Base-by-base conservation (phyloP, 2,888 invertebrate genomes). In the Hanleya hanleyi region DNA sequence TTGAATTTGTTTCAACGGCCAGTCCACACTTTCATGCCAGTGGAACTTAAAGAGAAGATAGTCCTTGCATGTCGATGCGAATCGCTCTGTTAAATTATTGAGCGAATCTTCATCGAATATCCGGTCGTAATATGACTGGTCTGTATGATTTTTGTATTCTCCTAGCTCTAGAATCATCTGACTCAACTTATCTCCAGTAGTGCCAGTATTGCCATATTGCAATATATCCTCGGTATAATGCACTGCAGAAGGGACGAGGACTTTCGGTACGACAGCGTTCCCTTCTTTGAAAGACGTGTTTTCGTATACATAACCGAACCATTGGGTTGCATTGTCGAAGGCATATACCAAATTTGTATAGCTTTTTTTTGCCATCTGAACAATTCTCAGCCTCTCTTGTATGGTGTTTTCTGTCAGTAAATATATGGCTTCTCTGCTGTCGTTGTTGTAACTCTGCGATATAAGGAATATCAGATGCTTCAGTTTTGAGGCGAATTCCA, bases 331-430 rank as follows among this genome's bases (percentile, higher is more conserved):
- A 29, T 79, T 80, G n/a, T 66, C 67, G 69, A 79, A 86, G 0
- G 85, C 77, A 3, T 77, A 57, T 18, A 81, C 77, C 2, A 84
- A 65, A 6, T 82, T 72, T 0, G 84, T 82, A 61, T 78, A 80
- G 68, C 84, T 85, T 41, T 47, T 76, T 9, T 74, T 69, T 0
- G 84, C 84, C 35, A 73, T 73, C 7, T 80, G 72, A 7, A 81
- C 79, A 2, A 83, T 78, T 26, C 84, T 81, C 33, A 81, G 74
- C 9, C 81, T 73, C 6, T 78, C 80, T 3, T 73, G 72, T 1
- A 85, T 67, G 22, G 71, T 61, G 36, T 82, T 82, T 6, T 75
- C 41, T 5, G 78, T 71, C 4, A 78, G 62, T 0, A 79, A 32
- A 65, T 82, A 81, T n/a, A 85, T 41, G 0, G 76, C 64, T 32